Conservation (phyloP, 1,140 invertebrate species). For the Dendrolimus punctatus region DNA sequence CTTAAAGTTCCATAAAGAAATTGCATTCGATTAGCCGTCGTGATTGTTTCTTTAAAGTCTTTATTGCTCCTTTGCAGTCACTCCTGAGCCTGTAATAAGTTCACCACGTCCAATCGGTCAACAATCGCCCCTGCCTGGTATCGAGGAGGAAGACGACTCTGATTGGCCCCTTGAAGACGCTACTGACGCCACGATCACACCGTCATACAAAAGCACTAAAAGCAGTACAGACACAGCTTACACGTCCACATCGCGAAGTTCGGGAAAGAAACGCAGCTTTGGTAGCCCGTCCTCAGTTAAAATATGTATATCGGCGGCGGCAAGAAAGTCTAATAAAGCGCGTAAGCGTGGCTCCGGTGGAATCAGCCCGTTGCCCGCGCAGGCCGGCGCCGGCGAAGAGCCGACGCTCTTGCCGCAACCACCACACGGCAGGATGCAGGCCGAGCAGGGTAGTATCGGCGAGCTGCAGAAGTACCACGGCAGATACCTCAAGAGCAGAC, state of each 20-base stretch:
- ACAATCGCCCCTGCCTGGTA: conserved; percentile 73
- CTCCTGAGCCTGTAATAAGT: conserved; percentile 56
- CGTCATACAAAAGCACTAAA: conserved; percentile 65
- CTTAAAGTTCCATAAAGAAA: neutral
- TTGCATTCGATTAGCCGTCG: conserved; percentile 1
- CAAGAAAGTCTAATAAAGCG: conserved; percentile 59
- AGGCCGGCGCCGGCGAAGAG: conserved; percentile 46
- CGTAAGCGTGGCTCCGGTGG: conserved; percentile 57
- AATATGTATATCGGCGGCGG: conserved; percentile 63
- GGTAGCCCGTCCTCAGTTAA: conserved; percentile 62
- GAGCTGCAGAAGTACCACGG: conserved; percentile 90
- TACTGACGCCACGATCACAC: conserved; percentile 62
- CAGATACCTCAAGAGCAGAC: conserved; percentile 83
- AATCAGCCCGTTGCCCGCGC: conserved; percentile 34
- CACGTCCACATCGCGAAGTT: conserved; percentile 55
- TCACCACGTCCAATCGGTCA: conserved; percentile 68
- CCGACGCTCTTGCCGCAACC: conserved; percentile 29
- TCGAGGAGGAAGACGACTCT: conserved; percentile 74
- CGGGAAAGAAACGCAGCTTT: conserved; percentile 57
- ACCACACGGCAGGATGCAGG: conserved; percentile 82
- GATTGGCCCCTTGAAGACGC: conserved; percentile 70
- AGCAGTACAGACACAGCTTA: conserved; percentile 65
- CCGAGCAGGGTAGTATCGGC: conserved; percentile 89
- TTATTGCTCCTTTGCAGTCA: conserved; percentile 55
- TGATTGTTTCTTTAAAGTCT: conserved; percentile 21